Evolutionary conservation across 2,797 vertebrate genomes (phyloP).

Genomic region (Argentina silus): DNA sequence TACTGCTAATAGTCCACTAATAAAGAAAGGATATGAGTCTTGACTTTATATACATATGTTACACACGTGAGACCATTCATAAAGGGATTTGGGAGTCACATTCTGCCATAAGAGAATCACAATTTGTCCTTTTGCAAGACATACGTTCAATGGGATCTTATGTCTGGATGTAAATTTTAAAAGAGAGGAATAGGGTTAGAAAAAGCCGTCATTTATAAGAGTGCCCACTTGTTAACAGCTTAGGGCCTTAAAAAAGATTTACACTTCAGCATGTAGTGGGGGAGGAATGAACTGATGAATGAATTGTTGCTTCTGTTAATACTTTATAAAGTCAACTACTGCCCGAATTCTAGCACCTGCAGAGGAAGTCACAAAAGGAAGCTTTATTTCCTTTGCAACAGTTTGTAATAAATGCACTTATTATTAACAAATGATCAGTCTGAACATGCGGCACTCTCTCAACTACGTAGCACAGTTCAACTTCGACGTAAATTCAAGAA

Average conservation of each 20-base stretch:
- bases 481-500: neutral
- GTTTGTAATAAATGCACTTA: constrained; percentile 57
- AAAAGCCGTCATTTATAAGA: constrained; percentile 7
- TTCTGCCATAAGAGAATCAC: constrained; percentile 35
- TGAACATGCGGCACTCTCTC: neutral
- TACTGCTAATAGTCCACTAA: constrained; percentile 31
- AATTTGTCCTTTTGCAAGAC: constrained; percentile 22
- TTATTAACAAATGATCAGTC: neutral
- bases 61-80: constrained; percentile 36
- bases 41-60: constrained; percentile 38
- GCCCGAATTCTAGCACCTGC: constrained; percentile 72
- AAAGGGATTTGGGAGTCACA: constrained; percentile 39
- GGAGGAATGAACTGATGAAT: constrained; percentile 1
- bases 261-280: neutral
- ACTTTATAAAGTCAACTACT: constrained; percentile 21
- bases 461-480: neutral
- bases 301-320: constrained; percentile 31
- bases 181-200: neutral
- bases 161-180: constrained; percentile 11
- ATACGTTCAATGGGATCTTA: constrained; percentile 21
- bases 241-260: constrained; percentile 15
- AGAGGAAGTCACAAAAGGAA: constrained; percentile 79
- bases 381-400: constrained; percentile 75
- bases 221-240: neutral
- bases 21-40: constrained; percentile 35